Percentiles rank a stretch among this genome's conserved stretches.
Conservation (phyloP, 2,113 vertebrate species). For the Anoura caudifer region DNA sequence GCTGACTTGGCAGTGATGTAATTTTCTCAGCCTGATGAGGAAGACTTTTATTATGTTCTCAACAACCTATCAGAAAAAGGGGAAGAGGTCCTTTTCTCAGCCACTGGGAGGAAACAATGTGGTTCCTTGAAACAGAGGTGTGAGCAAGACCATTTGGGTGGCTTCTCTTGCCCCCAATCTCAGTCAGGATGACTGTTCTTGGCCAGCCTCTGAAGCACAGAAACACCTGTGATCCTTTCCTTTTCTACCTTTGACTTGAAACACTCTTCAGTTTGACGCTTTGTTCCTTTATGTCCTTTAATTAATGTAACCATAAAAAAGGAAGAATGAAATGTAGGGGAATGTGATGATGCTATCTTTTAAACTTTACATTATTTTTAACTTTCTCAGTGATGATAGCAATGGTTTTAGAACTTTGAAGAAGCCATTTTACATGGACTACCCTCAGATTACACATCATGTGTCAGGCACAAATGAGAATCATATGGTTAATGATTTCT, state of each 20-base stretch:
- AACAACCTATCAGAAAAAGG: constrained; percentile 39
- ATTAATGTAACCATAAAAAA: background rate
- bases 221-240: background rate
- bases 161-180: background rate
- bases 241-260: background rate
- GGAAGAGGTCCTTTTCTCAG: background rate
- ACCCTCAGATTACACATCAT: background rate
- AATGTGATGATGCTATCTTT: background rate
- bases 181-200: background rate
- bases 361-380: background rate
- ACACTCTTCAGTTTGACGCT: background rate
- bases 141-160: background rate
- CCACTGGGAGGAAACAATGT: background rate
- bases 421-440: background rate
- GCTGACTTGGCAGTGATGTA: constrained; percentile 42
- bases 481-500: background rate
- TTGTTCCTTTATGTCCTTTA: background rate
- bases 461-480: background rate
- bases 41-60: constrained; percentile 37
- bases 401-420: background rate
- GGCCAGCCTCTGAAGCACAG: background rate
- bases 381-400: background rate
- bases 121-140: background rate
- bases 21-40: constrained; percentile 53
- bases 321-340: background rate